Conservation (phyloP, 2,113 vertebrate genomes). For the Paraplagusia blochii region DNA sequence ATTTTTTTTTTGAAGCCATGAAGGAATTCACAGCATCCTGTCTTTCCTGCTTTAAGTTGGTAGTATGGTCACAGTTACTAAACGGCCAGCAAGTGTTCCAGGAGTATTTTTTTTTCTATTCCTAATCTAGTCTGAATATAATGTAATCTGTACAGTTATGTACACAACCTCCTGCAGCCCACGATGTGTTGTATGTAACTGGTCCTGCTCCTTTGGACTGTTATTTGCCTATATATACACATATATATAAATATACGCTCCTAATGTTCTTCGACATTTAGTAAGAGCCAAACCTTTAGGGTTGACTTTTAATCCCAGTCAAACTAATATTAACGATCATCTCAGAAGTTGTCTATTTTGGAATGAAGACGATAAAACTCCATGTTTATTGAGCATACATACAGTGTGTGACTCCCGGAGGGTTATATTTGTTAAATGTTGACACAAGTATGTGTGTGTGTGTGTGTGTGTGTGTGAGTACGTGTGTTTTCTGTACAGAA, state of each 20-base stretch:
- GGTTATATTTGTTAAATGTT: slow-evolving; percentile 48
- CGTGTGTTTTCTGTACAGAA: slow-evolving; percentile 46
- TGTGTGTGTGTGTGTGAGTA: slow-evolving; percentile 11
- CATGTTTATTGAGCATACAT: no score
- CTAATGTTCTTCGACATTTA: not conserved
- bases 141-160: slow-evolving; percentile 26
- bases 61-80: slow-evolving; percentile 13
- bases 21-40: not conserved
- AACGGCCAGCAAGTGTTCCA: slow-evolving; percentile 19
- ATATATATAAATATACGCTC: no score
- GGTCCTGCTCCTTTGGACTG: accelerated
- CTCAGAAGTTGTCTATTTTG: slow-evolving; percentile 45
- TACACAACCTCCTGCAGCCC: slow-evolving; percentile 28
- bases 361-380: slow-evolving; percentile 41
- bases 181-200: slow-evolving; percentile 18
- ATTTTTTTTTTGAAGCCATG: not conserved
- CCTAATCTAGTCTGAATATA: not conserved
- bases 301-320: no score
- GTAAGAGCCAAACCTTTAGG: not conserved
- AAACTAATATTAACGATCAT: not conserved
- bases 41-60: slow-evolving; percentile 31
- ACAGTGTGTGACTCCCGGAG: slow-evolving; percentile 41
- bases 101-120: slow-evolving; percentile 19
- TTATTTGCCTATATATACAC: no score
- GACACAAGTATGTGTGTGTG: slow-evolving; percentile 24